These are phyloP conservation scores for Tipula unca DNA, from an alignment of 2,888 invertebrate genomes.

Conservation along the genomic window DNA sequence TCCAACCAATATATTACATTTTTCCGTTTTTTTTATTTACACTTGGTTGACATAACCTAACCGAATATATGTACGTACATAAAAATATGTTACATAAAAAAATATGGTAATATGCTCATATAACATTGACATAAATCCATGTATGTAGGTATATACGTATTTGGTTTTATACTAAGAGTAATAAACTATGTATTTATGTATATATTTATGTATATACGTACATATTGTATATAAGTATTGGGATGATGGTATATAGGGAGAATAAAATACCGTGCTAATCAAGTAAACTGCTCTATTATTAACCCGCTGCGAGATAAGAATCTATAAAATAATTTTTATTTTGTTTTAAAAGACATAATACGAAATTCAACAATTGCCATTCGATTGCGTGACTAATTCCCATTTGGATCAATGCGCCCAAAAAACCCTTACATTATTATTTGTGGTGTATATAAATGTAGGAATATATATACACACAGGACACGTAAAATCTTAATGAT, in stretches of 20 bases:
- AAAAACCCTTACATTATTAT: not conserved
- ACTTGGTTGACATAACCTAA: not conserved
- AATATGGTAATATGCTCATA: not conserved
- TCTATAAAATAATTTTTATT: not conserved
- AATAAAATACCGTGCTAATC: not conserved
- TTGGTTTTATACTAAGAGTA: not conserved
- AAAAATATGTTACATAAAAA: not conserved
- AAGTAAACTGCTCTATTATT: not conserved
- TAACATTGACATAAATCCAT: slow-evolving; percentile 2
- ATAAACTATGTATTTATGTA: not conserved
- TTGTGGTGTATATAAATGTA: not conserved
- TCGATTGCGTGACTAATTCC: not conserved
- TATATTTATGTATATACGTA: not conserved
- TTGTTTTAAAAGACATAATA: not conserved
- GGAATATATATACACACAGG: not conserved
- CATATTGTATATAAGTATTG: not conserved
- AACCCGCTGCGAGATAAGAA: not conserved
- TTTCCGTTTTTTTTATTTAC: not conserved
- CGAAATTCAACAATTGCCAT: not conserved
- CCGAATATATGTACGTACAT: not conserved
- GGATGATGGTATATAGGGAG: not conserved
- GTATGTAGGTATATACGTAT: not conserved
- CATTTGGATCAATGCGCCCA: not conserved
- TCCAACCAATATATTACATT: not conserved
- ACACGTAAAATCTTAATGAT: not conserved